These are phyloP conservation scores for Prochilodus magdalenae DNA, from an alignment of 2,113 vertebrate genomes.

Conservation along the genomic window DNA sequence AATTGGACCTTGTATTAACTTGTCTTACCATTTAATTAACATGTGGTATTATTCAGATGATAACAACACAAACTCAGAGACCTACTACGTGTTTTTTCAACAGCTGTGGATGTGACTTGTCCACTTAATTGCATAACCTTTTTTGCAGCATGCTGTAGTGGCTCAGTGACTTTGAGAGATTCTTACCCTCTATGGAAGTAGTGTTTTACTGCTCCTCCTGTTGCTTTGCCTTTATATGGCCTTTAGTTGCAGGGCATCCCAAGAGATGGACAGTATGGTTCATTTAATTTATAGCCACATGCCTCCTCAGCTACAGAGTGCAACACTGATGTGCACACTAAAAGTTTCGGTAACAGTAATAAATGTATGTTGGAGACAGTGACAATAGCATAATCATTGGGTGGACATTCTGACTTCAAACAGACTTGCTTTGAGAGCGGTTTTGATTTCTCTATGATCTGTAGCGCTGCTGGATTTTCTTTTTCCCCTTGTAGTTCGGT, in stretches of 20 bases:
- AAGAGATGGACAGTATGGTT: conserved; percentile 27
- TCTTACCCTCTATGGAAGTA: conserved; percentile 59
- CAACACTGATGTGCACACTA: conserved; percentile 10
- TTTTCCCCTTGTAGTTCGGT: too few relatives aligned
- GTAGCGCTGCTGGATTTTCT: neutral
- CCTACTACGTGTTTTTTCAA: neutral
- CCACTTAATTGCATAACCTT: conserved; percentile 34
- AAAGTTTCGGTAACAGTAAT: conserved; percentile 9
- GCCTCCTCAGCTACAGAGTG: neutral
- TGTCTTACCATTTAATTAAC: neutral
- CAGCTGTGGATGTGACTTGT: conserved; percentile 12
- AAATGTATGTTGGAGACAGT: neutral
- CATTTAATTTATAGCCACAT: conserved; percentile 49
- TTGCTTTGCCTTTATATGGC: conserved; percentile 62
- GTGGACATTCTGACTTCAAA: neutral
- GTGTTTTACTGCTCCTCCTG: conserved; percentile 48
- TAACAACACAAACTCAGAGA: neutral
- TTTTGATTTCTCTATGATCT: neutral
- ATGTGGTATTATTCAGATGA: neutral
- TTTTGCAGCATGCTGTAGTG: conserved; percentile 1
- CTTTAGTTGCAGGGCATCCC: conserved; percentile 34
- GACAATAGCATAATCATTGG: neutral
- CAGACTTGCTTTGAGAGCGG: neutral
- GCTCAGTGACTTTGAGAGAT: conserved; percentile 32
- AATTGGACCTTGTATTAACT: neutral